Percentiles rank a stretch among this genome's conserved stretches.
These are phyloP conservation scores for Alligator sinensis DNA, from an alignment of 2,113 vertebrate genomes.

Conservation along the genomic window DNA sequence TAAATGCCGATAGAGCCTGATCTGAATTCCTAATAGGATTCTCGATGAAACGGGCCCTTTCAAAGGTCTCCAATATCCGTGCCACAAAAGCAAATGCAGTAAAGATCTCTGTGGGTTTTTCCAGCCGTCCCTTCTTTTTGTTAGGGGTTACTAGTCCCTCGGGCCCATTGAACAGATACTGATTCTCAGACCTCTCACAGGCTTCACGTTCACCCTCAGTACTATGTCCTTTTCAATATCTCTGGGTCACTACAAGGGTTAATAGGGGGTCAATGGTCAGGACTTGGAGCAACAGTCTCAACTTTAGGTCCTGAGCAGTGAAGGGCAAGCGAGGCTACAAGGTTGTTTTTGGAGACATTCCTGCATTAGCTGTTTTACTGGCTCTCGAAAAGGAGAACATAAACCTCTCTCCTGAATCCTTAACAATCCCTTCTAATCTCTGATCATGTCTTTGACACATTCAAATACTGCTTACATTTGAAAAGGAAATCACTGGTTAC, in stretches of 20 bases:
- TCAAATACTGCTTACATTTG: neutral
- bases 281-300: neutral
- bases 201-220: neutral
- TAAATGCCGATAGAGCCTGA: constrained; percentile 21
- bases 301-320: neutral
- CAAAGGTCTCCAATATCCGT: neutral
- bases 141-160: neutral
- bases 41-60: neutral
- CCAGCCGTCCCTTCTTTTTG: neutral
- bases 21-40: neutral
- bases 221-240: neutral
- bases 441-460: neutral
- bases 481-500: neutral
- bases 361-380: neutral
- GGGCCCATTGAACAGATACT: fast-evolving
- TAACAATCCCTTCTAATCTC: neutral
- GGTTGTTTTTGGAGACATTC: neutral
- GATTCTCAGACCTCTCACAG: neutral
- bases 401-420: constrained; percentile 1
- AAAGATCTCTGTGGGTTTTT: neutral
- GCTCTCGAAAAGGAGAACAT: neutral
- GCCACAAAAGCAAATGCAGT: neutral
- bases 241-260: neutral
- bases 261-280: neutral
- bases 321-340: neutral